These are phyloP conservation scores for Sebastiscus tertius DNA, from an alignment of 2,797 vertebrate genomes.

Conservation along the genomic window DNA sequence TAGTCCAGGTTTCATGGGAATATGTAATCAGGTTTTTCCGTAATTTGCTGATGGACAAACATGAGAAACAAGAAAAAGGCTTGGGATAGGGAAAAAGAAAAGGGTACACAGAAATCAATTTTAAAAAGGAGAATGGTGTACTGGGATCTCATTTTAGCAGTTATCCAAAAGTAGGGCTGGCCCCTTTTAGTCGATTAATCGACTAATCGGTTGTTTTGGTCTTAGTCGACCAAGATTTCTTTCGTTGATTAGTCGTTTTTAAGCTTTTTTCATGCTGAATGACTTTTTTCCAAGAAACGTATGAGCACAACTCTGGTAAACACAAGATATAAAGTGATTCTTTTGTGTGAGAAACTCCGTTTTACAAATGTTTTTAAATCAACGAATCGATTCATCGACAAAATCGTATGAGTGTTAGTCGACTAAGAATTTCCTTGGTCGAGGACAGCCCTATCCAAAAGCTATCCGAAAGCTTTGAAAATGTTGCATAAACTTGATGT, in stretches of 20 bases:
- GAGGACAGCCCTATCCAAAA: background rate
- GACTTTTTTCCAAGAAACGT: background rate
- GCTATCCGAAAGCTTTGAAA: background rate
- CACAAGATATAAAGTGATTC: too few species aligned
- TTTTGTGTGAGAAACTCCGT: too few species aligned
- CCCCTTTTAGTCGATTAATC: too few species aligned
- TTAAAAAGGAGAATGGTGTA: background rate
- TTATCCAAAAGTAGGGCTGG: background rate
- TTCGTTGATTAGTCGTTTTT: background rate
- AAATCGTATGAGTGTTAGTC: too few species aligned
- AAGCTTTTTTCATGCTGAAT: background rate
- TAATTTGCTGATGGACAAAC: background rate
- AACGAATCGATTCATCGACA: too few species aligned
- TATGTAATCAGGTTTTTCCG: background rate
- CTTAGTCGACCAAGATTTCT: background rate
- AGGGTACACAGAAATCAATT: background rate
- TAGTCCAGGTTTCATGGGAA: conserved; percentile 5
- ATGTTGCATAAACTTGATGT: background rate
- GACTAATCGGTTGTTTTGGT: too few species aligned
- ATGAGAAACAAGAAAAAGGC: background rate
- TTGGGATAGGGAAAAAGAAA: background rate
- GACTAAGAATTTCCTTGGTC: too few species aligned
- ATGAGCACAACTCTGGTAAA: background rate
- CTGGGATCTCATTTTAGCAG: background rate
- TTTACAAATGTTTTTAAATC: too few species aligned